phyloP scores from a whole-genome alignment of 2,113 vertebrate genomes.

The Malurus melanocephalus region DNA sequence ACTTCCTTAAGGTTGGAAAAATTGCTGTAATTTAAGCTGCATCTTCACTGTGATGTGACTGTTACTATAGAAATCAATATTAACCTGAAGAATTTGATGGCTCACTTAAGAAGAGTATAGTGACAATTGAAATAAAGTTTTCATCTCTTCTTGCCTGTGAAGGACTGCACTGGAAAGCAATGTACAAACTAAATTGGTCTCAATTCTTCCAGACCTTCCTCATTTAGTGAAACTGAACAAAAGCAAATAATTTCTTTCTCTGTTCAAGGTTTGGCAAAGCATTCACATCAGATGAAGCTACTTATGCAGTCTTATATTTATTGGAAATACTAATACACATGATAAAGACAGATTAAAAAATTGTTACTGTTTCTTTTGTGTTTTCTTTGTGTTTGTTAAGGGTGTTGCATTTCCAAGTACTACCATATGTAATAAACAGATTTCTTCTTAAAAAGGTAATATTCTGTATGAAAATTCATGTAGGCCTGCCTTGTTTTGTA shows the following conservation, averaged over 20 bases:
- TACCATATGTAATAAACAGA: background rate
- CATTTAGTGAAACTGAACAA: background rate
- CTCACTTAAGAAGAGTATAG: background rate
- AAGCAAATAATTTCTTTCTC: background rate
- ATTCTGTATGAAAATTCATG: background rate
- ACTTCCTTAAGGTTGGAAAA: constrained; percentile 4
- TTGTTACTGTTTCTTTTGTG: background rate
- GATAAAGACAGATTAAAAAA: background rate
- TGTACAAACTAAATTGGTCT: background rate
- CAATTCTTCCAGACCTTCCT: background rate
- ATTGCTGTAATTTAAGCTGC: background rate
- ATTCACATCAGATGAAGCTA: background rate
- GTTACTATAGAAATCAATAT: background rate
- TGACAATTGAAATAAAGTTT: background rate
- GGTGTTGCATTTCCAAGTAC: background rate
- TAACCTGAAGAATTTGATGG: constrained; percentile 10
- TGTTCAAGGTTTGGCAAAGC: background rate
- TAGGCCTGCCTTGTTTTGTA: background rate
- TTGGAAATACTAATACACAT: background rate
- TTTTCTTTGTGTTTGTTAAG: background rate
- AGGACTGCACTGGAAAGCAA: background rate
- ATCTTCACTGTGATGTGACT: background rate
- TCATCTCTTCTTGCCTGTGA: background rate
- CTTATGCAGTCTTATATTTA: background rate
- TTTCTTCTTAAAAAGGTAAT: background rate